Evolutionary conservation across 2,113 vertebrate species (phyloP).

Genomic region (Drymodes brunneopygia): DNA sequence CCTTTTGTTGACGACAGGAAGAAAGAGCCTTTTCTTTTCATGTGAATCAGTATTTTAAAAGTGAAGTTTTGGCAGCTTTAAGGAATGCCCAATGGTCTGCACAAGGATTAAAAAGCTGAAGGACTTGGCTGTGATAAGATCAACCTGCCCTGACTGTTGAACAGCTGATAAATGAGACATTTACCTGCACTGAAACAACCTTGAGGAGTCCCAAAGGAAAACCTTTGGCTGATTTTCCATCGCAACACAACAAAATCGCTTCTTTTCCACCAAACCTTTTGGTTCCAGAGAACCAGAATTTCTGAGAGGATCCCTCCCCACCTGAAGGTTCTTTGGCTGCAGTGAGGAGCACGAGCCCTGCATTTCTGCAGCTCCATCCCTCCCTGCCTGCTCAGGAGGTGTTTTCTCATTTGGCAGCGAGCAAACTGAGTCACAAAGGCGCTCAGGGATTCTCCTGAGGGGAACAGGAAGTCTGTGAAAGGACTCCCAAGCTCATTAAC

Average conservation of each 20-base stretch:
- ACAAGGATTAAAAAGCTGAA: not conserved
- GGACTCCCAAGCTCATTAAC: conserved; percentile 28
- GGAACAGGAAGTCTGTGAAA: conserved; percentile 10
- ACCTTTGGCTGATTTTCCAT: not conserved
- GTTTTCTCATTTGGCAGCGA: not conserved
- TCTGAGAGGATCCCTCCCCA: not conserved
- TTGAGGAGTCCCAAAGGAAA: not conserved
- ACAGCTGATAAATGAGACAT: not conserved
- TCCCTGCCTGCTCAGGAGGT: not conserved
- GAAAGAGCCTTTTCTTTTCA: not conserved
- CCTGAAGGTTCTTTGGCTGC: not conserved
- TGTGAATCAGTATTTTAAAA: not conserved
- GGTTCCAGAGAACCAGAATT: not conserved
- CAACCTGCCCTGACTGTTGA: not conserved
- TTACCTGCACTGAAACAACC: not conserved
- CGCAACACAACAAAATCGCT: not conserved
- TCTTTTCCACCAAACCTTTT: not conserved
- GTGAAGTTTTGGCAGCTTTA: not conserved
- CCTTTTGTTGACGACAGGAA: not conserved
- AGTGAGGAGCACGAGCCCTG: not conserved
- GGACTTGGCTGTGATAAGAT: not conserved
- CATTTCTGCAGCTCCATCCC: not conserved
- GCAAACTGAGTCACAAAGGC: conserved; percentile 60
- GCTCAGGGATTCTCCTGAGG: conserved; percentile 7
- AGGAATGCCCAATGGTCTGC: not conserved